Base-by-base conservation (phyloP, 2,888 invertebrate species). In the Drosophila pseudotalamancana region DNA sequence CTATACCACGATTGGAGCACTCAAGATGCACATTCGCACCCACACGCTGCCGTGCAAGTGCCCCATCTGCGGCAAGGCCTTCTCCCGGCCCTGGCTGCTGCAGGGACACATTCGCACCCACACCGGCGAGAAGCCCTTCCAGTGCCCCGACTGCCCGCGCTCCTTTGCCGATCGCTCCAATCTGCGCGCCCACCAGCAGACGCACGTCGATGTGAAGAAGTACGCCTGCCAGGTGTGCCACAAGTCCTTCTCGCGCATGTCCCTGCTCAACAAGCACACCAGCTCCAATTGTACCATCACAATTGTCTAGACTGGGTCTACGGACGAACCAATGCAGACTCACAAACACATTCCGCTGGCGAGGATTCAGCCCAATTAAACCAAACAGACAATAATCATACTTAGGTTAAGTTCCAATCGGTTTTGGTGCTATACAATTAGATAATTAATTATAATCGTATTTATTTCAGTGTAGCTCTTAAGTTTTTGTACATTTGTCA, bases 161-260 rank as follows among this genome's bases (percentile, higher is more conserved):
- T 90, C 91, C 6, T 91, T 91, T 51, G 91, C 91, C 63, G 91
- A 91, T 82, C 91, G 91, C 32, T 91, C 91, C n/a, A 91, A 91
- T 61, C 77, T 91, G 72, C 84, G 91, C 5, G 91, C 91, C 9
- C 91, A 91, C 49, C 91, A 91, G 48, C 91, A 91, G 61, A 91
- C 91, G 0, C 91, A 91, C 53, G 90, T 90, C 34, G 91, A 91
- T 4, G 84, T 91, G 4, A 91, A 91, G 79, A 91, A 90, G 62
- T 91, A 91, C 54, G 88, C 85, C 55, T 91, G 91, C 78, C 87
- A 88, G 40, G 79, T 88, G 5, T 91, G 91, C 77, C 68, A 88
- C 65, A 91, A 90, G 61, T 91, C 91, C 57, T 91, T 91, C 80
- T 91, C 91, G 12, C 85, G 91, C 71, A 91, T 91, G 91, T 91